phyloP scores from a whole-genome alignment of 2,113 vertebrate genomes.

The Chaetorhynchus papuensis region DNA sequence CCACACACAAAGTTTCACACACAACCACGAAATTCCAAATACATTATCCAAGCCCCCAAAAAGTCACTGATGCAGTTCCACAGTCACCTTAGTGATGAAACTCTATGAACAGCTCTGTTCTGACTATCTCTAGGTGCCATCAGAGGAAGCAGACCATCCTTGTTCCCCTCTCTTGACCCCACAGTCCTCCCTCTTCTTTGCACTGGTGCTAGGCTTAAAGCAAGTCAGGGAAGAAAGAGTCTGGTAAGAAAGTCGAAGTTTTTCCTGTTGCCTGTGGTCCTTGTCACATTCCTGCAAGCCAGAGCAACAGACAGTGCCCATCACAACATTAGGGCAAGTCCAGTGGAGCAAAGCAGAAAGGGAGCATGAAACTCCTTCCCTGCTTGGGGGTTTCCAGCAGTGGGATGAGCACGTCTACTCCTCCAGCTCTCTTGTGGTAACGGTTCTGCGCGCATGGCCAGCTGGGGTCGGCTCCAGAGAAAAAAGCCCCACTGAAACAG shows the following conservation, averaged over 20 bases:
- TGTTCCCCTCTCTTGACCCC: background rate
- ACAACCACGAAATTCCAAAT: background rate
- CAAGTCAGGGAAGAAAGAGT: background rate
- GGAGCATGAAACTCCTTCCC: background rate
- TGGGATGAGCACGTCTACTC: background rate
- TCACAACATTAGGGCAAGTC: background rate
- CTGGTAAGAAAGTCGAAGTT: accelerated
- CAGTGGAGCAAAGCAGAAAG: accelerated
- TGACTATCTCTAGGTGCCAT: background rate
- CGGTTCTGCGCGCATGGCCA: background rate
- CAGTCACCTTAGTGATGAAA: background rate
- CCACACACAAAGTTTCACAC: background rate
- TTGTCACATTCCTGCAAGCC: background rate
- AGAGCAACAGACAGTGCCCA: background rate
- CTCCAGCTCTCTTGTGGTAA: background rate
- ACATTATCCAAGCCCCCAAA: background rate
- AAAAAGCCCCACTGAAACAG: background rate
- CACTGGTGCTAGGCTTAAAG: background rate
- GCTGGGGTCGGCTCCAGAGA: background rate
- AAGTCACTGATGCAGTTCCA: background rate
- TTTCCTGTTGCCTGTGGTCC: background rate
- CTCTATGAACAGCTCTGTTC: background rate
- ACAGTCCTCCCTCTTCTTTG: background rate
- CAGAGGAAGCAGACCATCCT: background rate
- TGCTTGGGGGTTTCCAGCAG: background rate